phyloP scores from a whole-genome alignment of 2,113 vertebrate genomes.

The Beaufortia kweichowensis region DNA sequence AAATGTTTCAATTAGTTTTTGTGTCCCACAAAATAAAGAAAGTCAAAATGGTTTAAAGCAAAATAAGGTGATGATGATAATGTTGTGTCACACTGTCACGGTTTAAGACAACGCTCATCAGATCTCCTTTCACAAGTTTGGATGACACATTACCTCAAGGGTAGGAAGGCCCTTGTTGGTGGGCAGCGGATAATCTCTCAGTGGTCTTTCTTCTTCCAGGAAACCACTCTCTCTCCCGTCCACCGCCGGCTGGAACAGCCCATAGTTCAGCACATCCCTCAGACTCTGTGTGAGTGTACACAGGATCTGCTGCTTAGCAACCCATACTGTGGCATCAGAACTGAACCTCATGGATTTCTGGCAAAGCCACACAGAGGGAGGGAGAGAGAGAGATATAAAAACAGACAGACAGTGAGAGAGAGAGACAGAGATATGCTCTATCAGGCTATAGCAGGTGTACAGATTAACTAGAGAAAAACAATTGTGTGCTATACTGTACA shows the following conservation, averaged over 20 bases:
- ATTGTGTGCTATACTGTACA: neutral
- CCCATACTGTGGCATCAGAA: slow-evolving; percentile 83
- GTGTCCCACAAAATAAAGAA: too few species aligned
- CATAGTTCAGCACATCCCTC: slow-evolving; percentile 87
- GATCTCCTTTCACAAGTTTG: neutral
- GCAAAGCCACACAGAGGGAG: slow-evolving; percentile 32
- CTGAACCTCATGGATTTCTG: slow-evolving; percentile 88
- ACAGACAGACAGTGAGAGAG: neutral
- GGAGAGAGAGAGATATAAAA: neutral
- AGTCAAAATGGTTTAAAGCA: too few species aligned
- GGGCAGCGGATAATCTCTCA: slow-evolving; percentile 81
- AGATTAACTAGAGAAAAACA: slow-evolving; percentile 22
- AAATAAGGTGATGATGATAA: too few species aligned
- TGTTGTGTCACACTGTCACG: too few species aligned
- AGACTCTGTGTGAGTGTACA: slow-evolving; percentile 85
- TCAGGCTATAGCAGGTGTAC: slow-evolving; percentile 16
- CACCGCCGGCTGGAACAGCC: slow-evolving; percentile 85
- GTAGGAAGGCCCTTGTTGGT: slow-evolving; percentile 77
- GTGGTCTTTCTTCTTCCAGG: slow-evolving; percentile 83
- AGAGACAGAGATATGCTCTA: slow-evolving; percentile 31
- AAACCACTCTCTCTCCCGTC: slow-evolving; percentile 85
- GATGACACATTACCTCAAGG: slow-evolving; percentile 74
- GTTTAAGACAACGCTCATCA: neutral
- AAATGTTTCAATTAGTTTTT: too few species aligned
- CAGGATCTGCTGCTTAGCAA: slow-evolving; percentile 83